Evolutionary conservation across 1,140 invertebrate species (phyloP), one percentile per base, ranked within the genome.

Genomic region (Drosophila arizonae): DNA sequence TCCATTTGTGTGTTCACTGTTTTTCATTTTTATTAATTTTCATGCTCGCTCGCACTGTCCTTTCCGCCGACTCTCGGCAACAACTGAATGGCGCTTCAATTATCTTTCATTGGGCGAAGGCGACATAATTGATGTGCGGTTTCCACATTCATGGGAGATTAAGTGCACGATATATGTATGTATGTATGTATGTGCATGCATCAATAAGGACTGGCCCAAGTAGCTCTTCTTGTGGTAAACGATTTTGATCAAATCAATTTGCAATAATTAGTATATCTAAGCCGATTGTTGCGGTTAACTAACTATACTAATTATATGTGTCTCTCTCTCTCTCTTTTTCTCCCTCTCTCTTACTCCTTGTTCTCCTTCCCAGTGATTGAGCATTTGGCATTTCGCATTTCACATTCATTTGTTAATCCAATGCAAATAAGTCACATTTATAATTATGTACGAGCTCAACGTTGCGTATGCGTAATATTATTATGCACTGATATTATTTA

Each of bases 51-150:
- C 21, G 26, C 17, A 24, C 2, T 24, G 21, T 24, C 21, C 21
- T 24, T 52, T 57, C 33, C 73, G 39, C 52, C 50, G 77, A 71
- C 65, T 28, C 36, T 24, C n/a, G 63, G 71, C 65, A 85, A 36
- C 65, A 85, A 54, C 58, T 73, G 43, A 61, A 85, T 85, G 76
- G 70, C 64, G 58, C 64, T 85, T 86, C 78, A 85, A 85, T 85
- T 85, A 85, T 78, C 60, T 60, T 67, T 54, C 70, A 66, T 72
- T 81, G 81, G 86, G 81, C 77, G 77, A 77, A 76, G 81, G 17
- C 78, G 62, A 78, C 64, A 81, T 87, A 78, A 87, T 85, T 86
- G 78, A 81, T 81, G 71, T 66, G 67, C 55, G 61, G 78, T 56
- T 72, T 45, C 58, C 52, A 50, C 63, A 61, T 67, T 46, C 67